Evolutionary conservation across 1,140 invertebrate genomes (phyloP).

Genomic region (Helicoverpa zea): DNA sequence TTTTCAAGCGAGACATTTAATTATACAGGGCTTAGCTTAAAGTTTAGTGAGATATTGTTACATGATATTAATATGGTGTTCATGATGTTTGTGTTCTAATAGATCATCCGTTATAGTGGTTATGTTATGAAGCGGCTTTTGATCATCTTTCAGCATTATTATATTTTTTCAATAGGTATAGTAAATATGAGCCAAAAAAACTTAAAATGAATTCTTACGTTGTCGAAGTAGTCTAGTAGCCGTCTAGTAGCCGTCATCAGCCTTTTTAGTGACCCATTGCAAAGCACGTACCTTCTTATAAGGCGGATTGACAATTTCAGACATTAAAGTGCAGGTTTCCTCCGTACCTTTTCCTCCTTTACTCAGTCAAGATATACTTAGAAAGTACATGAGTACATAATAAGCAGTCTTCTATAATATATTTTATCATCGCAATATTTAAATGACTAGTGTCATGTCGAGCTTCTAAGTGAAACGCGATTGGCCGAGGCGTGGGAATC

Average conservation of each 20-base stretch:
- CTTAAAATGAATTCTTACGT: neutral
- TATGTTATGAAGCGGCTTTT: neutral
- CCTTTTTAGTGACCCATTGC: neutral
- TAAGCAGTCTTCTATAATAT: no score
- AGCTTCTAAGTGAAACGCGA: conserved; percentile 7
- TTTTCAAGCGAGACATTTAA: conserved; percentile 19
- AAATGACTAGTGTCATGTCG: neutral
- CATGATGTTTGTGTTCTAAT: neutral
- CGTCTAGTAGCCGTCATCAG: neutral
- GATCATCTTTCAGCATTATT: neutral
- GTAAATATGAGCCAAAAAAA: neutral
- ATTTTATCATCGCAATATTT: no score
- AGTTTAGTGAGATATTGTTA: conserved; percentile 9
- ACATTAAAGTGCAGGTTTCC: no score
- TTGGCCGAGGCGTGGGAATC: conserved; percentile 16
- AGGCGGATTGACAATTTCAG: no score
- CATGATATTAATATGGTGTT: conserved; percentile 22
- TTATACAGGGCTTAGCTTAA: conserved; percentile 33
- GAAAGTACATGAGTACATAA: neutral
- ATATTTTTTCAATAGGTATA: no score
- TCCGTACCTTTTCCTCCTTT: no score
- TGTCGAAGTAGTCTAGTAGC: neutral
- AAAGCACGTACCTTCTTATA: no score
- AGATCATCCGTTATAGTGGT: neutral
- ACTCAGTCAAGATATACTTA: neutral